Conservation (phyloP, 2,888 invertebrate genomes). For the Pelosia muscerda region DNA sequence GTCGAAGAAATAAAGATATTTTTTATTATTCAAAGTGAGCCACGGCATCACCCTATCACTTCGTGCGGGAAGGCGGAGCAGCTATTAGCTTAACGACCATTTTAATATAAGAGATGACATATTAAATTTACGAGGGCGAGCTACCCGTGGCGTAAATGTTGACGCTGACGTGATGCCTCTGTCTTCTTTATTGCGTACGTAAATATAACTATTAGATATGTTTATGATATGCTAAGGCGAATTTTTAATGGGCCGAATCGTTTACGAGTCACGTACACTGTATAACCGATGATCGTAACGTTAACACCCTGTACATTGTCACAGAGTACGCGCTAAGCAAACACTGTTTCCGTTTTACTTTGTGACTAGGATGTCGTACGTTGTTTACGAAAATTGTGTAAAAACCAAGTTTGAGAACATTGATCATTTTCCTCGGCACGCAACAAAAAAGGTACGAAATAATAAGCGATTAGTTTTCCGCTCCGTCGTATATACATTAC, state of each 20-base stretch:
- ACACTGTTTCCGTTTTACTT: slow-evolving; percentile 57
- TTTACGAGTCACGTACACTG: slow-evolving; percentile 61
- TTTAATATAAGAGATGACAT: slow-evolving; percentile 86
- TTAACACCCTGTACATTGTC: slow-evolving; percentile 53
- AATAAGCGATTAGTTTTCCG: slow-evolving; percentile 76
- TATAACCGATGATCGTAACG: slow-evolving; percentile 53
- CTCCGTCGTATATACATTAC: slow-evolving; percentile 58
- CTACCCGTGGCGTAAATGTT: slow-evolving; percentile 77
- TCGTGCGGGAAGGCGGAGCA: slow-evolving; percentile 74
- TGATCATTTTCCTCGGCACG: slow-evolving; percentile 72
- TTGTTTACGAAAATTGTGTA: slow-evolving; percentile 64
- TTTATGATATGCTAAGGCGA: slow-evolving; percentile 76
- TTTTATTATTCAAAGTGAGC: slow-evolving; percentile 71
- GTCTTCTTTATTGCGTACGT: slow-evolving; percentile 82
- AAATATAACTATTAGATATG: slow-evolving; percentile 80
- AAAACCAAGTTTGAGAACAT: slow-evolving; percentile 64
- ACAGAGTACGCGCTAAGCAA: slow-evolving; percentile 44
- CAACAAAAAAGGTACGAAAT: slow-evolving; percentile 72
- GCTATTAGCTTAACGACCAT: slow-evolving; percentile 86
- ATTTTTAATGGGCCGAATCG: slow-evolving; percentile 72
- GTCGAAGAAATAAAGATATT: slow-evolving; percentile 57
- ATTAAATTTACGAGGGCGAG: slow-evolving; percentile 84
- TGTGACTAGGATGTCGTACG: slow-evolving; percentile 59
- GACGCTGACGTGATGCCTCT: slow-evolving; percentile 78
- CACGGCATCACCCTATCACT: slow-evolving; percentile 74